Conservation (phyloP, 2,113 vertebrate species). For the Bucco capensis region DNA sequence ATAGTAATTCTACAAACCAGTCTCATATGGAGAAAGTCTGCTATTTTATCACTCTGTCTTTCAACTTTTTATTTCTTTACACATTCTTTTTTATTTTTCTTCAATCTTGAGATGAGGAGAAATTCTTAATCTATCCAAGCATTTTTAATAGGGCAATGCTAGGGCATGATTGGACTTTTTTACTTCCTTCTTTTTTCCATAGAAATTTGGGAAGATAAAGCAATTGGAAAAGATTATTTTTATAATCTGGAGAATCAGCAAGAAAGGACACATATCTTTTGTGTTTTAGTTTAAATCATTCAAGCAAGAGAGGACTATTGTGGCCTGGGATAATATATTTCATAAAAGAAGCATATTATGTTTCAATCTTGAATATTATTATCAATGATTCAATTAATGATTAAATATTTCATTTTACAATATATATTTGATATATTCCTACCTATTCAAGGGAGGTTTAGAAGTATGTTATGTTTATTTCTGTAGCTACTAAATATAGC, state of each 20-base stretch:
- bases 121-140: background rate
- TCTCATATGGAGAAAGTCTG: background rate
- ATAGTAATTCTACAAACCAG: background rate
- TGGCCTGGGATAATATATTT: background rate
- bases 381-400: background rate
- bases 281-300: background rate
- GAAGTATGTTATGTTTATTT: background rate
- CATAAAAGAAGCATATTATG: fast-evolving
- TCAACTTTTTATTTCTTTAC: background rate
- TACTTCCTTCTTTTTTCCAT: background rate
- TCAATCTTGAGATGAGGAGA: background rate
- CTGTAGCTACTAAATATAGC: background rate
- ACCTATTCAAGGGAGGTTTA: background rate
- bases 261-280: background rate
- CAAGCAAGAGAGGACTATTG: background rate
- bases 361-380: background rate
- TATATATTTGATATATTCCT: background rate
- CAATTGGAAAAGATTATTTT: background rate
- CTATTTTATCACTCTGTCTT: background rate
- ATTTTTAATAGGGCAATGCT: background rate
- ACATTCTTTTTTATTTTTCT: background rate
- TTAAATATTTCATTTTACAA: background rate
- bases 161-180: background rate
- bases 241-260: background rate
- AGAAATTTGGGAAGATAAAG: background rate